Evolutionary conservation across 2,113 vertebrate species (phyloP), one percentile per base, ranked within the genome.

Genomic region (Festucalex cinctus): DNA sequence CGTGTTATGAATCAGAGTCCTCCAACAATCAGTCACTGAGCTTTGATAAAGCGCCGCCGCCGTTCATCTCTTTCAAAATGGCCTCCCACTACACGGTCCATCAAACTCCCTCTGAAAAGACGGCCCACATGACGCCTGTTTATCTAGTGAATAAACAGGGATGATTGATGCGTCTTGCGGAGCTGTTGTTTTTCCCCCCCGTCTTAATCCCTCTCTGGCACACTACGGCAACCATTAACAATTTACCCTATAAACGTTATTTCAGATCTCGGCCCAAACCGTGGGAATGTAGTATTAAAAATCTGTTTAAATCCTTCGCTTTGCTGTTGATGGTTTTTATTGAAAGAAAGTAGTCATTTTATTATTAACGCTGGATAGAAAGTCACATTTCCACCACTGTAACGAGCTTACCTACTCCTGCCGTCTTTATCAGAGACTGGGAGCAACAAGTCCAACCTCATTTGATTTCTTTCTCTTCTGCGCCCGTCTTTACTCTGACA

Each of bases 321-420:
- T 80, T 79, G 74, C 63, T 70, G 57, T 76, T 73, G 81, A 60
- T 24, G 68, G 56, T 62, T 81, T 78, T 82, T 79, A 78, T 84
- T 85, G 79, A 84, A 82, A 80, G 77, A 74, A 82, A 78, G 70
- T 48, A 24, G 61, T 85, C 84, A 87, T 88, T 77, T 78, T 73
- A 71, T 83, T 72, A 73, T 85, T 81, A 84, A 71, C 58, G 68
- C 70, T 5, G 46, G 70, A 83, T 87, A 82, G 83, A 83, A n/a
- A 77, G 53, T 35, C n/a, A n/a, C n/a, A n/a, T n/a, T n/a, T n/a
- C n/a, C n/a, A n/a, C n/a, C n/a, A n/a, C n/a, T n/a, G n/a, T n/a
- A n/a, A n/a, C n/a, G n/a, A n/a, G n/a, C n/a, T n/a, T n/a, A n/a
- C n/a, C n/a, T n/a, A n/a, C n/a, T 32, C 28, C 28, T 32, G 2